phyloP scores from a whole-genome alignment of 1,140 invertebrate species.

The Ganaspis sp. region DNA sequence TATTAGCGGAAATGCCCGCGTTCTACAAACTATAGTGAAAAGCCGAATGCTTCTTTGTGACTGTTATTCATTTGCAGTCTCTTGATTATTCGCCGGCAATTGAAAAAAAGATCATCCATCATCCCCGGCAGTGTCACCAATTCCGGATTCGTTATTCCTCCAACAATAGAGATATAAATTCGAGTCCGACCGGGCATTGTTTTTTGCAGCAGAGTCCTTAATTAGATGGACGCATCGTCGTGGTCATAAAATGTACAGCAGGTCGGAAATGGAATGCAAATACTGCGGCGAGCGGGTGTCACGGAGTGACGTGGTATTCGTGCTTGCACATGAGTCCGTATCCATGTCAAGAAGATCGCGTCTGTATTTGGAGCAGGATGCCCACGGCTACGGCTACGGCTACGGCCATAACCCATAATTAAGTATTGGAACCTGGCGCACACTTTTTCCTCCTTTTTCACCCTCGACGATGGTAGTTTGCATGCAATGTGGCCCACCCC shows the following conservation, averaged over 20 bases:
- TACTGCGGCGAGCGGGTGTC: background rate
- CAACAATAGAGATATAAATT: slow-evolving; percentile 1
- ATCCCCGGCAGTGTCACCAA: background rate
- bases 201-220: slow-evolving; percentile 5
- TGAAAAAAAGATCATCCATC: no score
- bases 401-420: slow-evolving; percentile 25
- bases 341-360: slow-evolving; percentile 15
- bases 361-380: slow-evolving; percentile 6
- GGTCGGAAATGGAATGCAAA: slow-evolving; percentile 29
- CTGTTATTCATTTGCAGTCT: background rate
- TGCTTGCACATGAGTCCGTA: background rate
- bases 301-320: background rate
- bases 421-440: slow-evolving; percentile 11
- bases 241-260: slow-evolving; percentile 18
- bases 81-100: background rate
- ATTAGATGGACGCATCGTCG: slow-evolving; percentile 22
- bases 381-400: background rate
- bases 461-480: slow-evolving; percentile 7
- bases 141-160: background rate
- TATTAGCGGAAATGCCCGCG: no score
- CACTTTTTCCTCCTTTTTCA: background rate
- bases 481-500: background rate
- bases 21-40: no score
- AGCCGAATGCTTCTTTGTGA: no score
- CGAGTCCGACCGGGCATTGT: background rate